Evolutionary conservation across 2,113 vertebrate species (phyloP).

Genomic region (Gadus macrocephalus): DNA sequence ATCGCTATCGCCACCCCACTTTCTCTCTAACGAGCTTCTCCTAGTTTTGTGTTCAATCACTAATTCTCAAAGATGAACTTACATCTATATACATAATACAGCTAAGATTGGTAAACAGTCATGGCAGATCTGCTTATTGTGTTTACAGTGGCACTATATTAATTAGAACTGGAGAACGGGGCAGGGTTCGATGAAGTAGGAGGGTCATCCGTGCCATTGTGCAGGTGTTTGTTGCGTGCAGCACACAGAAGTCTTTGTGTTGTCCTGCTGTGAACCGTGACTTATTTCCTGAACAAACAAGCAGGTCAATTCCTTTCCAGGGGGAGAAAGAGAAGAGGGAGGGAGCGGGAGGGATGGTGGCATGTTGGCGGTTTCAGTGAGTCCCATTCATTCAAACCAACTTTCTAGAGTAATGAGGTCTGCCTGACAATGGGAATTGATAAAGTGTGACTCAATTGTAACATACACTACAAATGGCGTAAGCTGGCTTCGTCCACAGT

Average conservation of each 20-base stretch:
- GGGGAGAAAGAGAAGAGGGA: constrained; percentile 59
- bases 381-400: constrained; percentile 51
- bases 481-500: too few species aligned
- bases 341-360: constrained; percentile 35
- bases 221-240: constrained; percentile 5
- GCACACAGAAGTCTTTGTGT: constrained; percentile 43
- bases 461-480: constrained; percentile 29
- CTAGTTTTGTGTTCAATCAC: not conserved
- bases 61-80: not conserved
- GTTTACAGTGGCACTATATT: too few species aligned
- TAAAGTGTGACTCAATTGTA: constrained; percentile 47
- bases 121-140: too few species aligned
- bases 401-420: constrained; percentile 61
- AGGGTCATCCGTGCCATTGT: not conserved
- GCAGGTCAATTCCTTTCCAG: constrained; percentile 69
- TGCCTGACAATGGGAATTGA: constrained; percentile 59
- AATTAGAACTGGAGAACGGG: too few species aligned
- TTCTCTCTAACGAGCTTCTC: not conserved
- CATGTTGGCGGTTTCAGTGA: too few species aligned
- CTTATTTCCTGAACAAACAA: constrained; percentile 67
- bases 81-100: not conserved
- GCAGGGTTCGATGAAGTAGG: not conserved
- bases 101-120: not conserved
- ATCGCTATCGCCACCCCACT: not conserved
- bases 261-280: constrained; percentile 56